Base-by-base conservation (phyloP, 2,113 vertebrate genomes). In the Hypocryptadius cinnamomeus region DNA sequence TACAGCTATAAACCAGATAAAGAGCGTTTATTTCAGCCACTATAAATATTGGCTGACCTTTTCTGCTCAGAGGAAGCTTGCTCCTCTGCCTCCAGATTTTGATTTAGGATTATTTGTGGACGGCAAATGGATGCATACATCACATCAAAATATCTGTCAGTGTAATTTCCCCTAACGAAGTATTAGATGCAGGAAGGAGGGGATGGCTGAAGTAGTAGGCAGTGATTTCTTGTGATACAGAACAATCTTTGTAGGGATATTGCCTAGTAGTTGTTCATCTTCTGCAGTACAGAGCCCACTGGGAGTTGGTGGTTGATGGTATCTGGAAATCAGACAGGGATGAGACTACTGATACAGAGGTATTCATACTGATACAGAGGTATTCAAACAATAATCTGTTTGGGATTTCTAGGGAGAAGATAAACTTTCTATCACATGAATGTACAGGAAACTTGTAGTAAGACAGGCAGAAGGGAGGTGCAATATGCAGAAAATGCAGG, bases 31-130 rank as follows among this genome's bases (percentile, higher is more conserved):
- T 85, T 89, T 84, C 85, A 61, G 70, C 71, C 72, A 14, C 90
- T 93, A 78, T 91, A 94, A 88, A 93, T 92, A 93, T 37, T 89
- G 66, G 15, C 79, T 96, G 94, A 95, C 92, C 94, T 95, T 91
- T 92, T 48, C 69, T 94, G 66, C 56, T 91, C 65, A n/a, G 85
- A 93, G 92, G 80, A 92, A 90, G 82, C 82, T 89, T 50, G 30
- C 51, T 93, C 25, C 60, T 89, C 84, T 87, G 35, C 44, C 69
- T 86, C 61, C 60, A 83, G 87, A 17, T 61, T 91, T 90, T 93
- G 94, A 94, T 94, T 95, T 94, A 95, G 94, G 44, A 50, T 84
- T 79, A 93, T 85, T 92, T 90, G 90, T 73, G 54, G 78, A 59
- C 81, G 35, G 72, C 15, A 95, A 96, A 93, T 83, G 51, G 91